Percentiles rank a stretch among this genome's conserved stretches.
These are phyloP conservation scores for Lasioglossum leucozonium DNA, from an alignment of 2,888 invertebrate species.

Conservation along the genomic window DNA sequence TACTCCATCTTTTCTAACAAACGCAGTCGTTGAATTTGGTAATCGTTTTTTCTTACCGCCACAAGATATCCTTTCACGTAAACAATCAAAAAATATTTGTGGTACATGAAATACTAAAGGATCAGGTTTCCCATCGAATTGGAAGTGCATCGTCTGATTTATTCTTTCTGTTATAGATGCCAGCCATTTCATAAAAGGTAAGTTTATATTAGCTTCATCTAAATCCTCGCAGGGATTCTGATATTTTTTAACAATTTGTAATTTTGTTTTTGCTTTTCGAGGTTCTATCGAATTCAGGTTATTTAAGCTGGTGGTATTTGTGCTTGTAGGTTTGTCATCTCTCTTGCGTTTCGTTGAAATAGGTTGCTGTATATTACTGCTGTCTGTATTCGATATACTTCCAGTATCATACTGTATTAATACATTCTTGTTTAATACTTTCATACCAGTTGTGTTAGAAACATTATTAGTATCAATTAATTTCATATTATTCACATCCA, in stretches of 20 bases:
- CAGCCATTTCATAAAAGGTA: conserved; percentile 89
- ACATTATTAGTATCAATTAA: conserved; percentile 73
- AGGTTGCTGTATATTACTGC: conserved; percentile 40
- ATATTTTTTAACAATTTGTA: conserved; percentile 78
- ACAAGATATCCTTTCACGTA: conserved; percentile 89
- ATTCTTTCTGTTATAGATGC: conserved; percentile 91
- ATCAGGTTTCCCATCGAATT: conserved; percentile 88
- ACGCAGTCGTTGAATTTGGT: conserved; percentile 88
- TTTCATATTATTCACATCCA: conserved; percentile 78
- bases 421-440: conserved; percentile 73
- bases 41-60: conserved; percentile 88
- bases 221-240: conserved; percentile 76
- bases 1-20: conserved; percentile 87
- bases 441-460: conserved; percentile 64
- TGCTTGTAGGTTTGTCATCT: conserved; percentile 73
- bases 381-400: conserved; percentile 51
- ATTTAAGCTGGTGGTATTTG: conserved; percentile 71
- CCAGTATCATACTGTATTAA: conserved; percentile 69
- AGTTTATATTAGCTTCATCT: conserved; percentile 80
- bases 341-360: conserved; percentile 79
- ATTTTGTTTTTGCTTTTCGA: conserved; percentile 78
- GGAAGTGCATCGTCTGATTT: conserved; percentile 90
- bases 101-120: conserved; percentile 90
- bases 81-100: conserved; percentile 89
- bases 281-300: conserved; percentile 80